A percentile compares a stretch with the other conserved stretches of the same genome.
These are phyloP conservation scores for Papilio polytes DNA, from an alignment of 1,140 invertebrate species.

Conservation along the genomic window DNA sequence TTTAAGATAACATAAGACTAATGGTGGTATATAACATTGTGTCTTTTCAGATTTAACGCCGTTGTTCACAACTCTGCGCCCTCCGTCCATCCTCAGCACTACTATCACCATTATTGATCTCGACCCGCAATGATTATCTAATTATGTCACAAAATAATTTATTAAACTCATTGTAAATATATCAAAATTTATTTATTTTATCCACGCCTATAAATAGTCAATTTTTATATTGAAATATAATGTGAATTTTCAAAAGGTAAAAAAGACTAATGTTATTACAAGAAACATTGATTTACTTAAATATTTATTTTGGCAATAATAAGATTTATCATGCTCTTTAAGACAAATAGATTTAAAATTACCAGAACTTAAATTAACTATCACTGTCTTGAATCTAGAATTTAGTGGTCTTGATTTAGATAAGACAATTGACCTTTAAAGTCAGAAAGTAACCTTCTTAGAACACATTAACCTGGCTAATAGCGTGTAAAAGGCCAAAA, in stretches of 20 bases:
- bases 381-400: not conserved
- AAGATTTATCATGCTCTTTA: not conserved
- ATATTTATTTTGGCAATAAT: not conserved
- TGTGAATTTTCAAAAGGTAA: not conserved
- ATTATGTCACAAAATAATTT: conserved; percentile 25
- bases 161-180: conserved; percentile 24
- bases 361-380: not conserved
- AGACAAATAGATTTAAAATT: not conserved
- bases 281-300: too few relatives aligned
- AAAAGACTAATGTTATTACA: too few relatives aligned
- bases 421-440: not conserved
- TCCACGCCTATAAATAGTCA: not conserved
- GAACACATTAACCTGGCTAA: not conserved
- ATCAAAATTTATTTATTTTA: not conserved
- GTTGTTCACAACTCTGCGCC: conserved; percentile 35
- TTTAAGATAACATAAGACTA: not conserved
- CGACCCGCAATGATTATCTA: not conserved
- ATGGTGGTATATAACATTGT: not conserved
- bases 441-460: conserved; percentile 3
- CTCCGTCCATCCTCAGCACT: conserved; percentile 6
- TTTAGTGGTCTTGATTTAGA: not conserved
- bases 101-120: conserved; percentile 28
- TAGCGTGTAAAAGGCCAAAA: conserved; percentile 6
- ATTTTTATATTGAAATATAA: too few relatives aligned
- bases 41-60: conserved; percentile 32